A percentile compares a stretch with the other conserved stretches of the same genome.
Conservation (phyloP, 1,140 invertebrate genomes). For the Drosophila bipectinata region DNA sequence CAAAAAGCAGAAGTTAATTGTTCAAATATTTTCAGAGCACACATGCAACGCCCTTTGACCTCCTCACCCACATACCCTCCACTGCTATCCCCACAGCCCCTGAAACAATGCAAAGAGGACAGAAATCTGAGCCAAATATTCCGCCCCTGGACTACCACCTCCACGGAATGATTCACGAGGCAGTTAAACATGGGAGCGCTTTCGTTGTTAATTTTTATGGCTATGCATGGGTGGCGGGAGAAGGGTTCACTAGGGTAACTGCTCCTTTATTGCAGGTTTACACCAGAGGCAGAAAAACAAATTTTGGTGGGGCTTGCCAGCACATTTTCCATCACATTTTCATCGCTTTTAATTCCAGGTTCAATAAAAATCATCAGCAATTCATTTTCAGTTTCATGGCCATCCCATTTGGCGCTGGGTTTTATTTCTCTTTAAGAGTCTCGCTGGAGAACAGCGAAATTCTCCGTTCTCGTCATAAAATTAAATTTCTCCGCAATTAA, state of each 20-base stretch:
- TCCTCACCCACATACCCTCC: background rate
- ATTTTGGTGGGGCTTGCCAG: background rate
- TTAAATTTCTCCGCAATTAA: conserved; percentile 54
- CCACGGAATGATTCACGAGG: conserved; percentile 32
- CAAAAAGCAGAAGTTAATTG: conserved; percentile 62
- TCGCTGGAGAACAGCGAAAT: conserved; percentile 22
- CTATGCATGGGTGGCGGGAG: background rate
- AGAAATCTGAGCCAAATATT: conserved; percentile 20
- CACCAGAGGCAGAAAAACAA: conserved; percentile 2
- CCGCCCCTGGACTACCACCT: too few species aligned
- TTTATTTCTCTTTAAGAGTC: conserved; percentile 42
- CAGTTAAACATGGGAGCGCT: conserved; percentile 44
- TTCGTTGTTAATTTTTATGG: conserved; percentile 38
- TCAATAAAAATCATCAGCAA: conserved; percentile 47
- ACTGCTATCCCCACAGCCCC: background rate
- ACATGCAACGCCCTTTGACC: conserved; percentile 46
- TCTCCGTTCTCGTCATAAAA: conserved; percentile 42
- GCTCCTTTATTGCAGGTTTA: conserved; percentile 31
- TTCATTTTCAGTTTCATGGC: conserved; percentile 42
- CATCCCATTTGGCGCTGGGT: conserved; percentile 9
- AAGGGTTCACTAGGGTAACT: background rate
- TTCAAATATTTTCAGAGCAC: conserved; percentile 60
- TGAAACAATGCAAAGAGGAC: conserved; percentile 9
- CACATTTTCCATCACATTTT: conserved; percentile 29
- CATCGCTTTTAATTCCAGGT: conserved; percentile 24